Evolutionary conservation across 2,113 vertebrate genomes (phyloP).

Genomic region (Paramisgurnus dabryanus): DNA sequence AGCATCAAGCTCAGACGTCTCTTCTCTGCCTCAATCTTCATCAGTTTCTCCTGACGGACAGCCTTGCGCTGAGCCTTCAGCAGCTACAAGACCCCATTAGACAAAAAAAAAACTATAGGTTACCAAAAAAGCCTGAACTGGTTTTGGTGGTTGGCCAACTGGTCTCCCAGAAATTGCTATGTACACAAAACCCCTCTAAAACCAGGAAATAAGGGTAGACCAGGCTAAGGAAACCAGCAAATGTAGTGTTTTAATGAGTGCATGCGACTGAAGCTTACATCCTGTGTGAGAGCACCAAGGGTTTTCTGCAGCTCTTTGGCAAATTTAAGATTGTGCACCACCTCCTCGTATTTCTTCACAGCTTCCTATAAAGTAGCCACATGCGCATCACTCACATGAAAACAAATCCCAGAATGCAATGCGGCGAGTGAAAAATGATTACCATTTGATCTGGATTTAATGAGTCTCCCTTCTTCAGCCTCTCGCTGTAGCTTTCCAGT

Average conservation of each 20-base stretch:
- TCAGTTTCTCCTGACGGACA: constrained; percentile 77
- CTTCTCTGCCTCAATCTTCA: constrained; percentile 81
- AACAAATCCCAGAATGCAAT: background rate
- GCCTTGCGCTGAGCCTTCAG: constrained; percentile 88
- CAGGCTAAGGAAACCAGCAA: no score
- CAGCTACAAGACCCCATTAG: constrained; percentile 69
- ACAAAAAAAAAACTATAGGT: no score
- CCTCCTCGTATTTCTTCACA: constrained; percentile 90
- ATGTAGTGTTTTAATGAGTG: no score
- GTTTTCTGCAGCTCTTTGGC: constrained; percentile 93
- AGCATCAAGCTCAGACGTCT: constrained; percentile 82
- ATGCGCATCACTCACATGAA: background rate
- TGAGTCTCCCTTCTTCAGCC: constrained; percentile 74
- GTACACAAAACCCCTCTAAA: no score
- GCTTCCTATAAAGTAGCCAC: constrained; percentile 75
- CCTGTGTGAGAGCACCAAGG: constrained; percentile 86
- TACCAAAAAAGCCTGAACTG: no score
- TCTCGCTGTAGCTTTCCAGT: constrained; percentile 82
- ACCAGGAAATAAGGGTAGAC: no score
- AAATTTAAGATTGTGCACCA: constrained; percentile 89
- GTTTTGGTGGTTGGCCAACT: no score
- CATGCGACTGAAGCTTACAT: constrained; percentile 74
- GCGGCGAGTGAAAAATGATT: constrained; percentile 2
- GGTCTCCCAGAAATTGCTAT: no score
- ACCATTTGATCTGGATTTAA: constrained; percentile 88